These are phyloP conservation scores for Synanceia verrucosa DNA, from an alignment of 2,797 vertebrate genomes.

Conservation along the genomic window DNA sequence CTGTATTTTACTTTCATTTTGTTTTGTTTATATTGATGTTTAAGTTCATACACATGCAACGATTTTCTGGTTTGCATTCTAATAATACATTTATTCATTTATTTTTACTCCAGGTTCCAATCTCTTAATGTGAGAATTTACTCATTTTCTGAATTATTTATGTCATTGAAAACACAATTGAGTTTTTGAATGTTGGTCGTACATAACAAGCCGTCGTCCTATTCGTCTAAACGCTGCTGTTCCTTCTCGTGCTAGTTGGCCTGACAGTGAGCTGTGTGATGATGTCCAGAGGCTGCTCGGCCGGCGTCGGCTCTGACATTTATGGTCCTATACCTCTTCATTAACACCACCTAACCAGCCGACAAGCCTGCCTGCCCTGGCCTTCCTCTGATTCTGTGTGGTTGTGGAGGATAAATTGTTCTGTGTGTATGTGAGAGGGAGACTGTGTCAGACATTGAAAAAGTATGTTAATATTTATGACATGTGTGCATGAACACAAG, in stretches of 20 bases:
- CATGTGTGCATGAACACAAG: constrained; percentile 13
- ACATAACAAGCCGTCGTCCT: neutral
- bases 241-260: constrained; percentile 29
- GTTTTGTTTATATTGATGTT: too few relatives aligned
- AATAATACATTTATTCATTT: neutral
- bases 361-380: constrained; percentile 68
- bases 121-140: neutral
- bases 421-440: constrained; percentile 33
- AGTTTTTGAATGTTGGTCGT: neutral
- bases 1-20: neutral
- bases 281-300: constrained; percentile 85
- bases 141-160: neutral
- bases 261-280: constrained; percentile 84
- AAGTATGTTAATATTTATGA: constrained; percentile 29
- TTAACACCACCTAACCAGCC: constrained; percentile 90
- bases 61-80: neutral
- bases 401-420: constrained; percentile 52
- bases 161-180: neutral
- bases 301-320: constrained; percentile 88
- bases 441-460: constrained; percentile 32
- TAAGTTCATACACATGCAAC: neutral
- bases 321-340: constrained; percentile 89
- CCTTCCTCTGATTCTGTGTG: constrained; percentile 62
- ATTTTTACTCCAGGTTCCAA: neutral
- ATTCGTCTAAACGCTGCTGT: constrained; percentile 14